Evolutionary conservation across 2,888 invertebrate genomes (phyloP).

Genomic region (Mythimna pallens): DNA sequence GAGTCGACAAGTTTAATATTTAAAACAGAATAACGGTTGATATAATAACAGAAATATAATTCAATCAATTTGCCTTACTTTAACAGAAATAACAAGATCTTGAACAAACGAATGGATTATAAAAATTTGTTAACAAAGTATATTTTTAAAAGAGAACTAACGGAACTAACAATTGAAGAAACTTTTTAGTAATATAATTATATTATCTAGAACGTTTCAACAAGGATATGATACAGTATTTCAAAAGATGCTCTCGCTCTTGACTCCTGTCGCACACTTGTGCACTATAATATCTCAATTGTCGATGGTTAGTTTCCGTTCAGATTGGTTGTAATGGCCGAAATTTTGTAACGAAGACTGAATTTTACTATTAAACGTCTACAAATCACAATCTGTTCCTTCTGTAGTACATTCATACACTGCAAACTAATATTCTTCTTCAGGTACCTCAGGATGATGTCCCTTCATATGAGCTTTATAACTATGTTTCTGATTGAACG

Average conservation of each 20-base stretch:
- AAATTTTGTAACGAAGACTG: background rate
- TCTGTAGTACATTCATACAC: no score
- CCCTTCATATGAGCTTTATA: slow-evolving; percentile 84
- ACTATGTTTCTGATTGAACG: slow-evolving; percentile 83
- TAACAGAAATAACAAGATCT: background rate
- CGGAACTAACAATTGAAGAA: background rate
- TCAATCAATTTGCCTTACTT: background rate
- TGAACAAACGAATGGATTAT: background rate
- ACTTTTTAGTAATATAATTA: no score
- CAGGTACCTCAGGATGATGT: slow-evolving; percentile 77
- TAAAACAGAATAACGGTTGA: slow-evolving; percentile 26
- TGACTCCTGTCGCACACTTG: background rate
- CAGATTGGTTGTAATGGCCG: background rate
- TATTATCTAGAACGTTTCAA: no score
- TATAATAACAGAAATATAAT: background rate
- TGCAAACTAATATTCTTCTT: slow-evolving; percentile 34
- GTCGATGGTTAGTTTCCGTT: background rate
- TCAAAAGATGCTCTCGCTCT: background rate
- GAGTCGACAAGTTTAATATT: slow-evolving; percentile 16
- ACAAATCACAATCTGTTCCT: background rate
- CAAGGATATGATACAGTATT: no score
- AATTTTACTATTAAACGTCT: no score
- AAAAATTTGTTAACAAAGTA: background rate
- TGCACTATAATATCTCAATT: background rate
- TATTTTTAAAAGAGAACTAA: background rate